phyloP scores from a whole-genome alignment of 1,140 invertebrate genomes.

The Polypedilum vanderplanki region DNA sequence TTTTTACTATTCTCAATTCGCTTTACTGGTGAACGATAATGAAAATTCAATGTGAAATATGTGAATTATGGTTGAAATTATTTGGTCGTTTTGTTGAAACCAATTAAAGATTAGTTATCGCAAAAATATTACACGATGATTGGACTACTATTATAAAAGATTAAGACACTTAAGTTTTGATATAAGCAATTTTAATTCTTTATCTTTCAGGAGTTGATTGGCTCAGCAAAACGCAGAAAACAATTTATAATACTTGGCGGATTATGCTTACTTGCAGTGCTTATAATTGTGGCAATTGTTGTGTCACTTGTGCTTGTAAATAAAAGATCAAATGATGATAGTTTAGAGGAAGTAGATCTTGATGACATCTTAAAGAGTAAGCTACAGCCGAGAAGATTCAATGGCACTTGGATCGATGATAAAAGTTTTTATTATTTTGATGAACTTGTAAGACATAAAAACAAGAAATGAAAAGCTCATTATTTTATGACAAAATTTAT shows the following conservation, averaged over 20 bases:
- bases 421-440: constrained; percentile 38
- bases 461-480: not conserved
- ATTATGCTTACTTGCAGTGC: not conserved
- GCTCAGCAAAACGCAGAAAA: not conserved
- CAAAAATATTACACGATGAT: too few relatives aligned
- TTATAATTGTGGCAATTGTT: not conserved
- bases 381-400: constrained; percentile 46
- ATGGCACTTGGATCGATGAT: constrained; percentile 49
- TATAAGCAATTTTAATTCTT: not conserved
- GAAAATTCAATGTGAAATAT: too few relatives aligned
- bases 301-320: not conserved
- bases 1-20: too few relatives aligned
- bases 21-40: too few relatives aligned
- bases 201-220: constrained; percentile 15
- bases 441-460: constrained; percentile 33
- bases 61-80: too few relatives aligned
- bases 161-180: not conserved
- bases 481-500: constrained; percentile 16
- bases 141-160: not conserved
- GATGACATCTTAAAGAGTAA: constrained; percentile 46
- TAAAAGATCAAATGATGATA: constrained; percentile 22
- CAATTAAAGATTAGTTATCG: too few relatives aligned
- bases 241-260: not conserved
- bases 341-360: constrained; percentile 39
- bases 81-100: too few relatives aligned